A percentile compares a stretch with the other conserved stretches of the same genome.
These are phyloP conservation scores for Crotalus horridus DNA, from an alignment of 2,113 vertebrate genomes.

Conservation along the genomic window DNA sequence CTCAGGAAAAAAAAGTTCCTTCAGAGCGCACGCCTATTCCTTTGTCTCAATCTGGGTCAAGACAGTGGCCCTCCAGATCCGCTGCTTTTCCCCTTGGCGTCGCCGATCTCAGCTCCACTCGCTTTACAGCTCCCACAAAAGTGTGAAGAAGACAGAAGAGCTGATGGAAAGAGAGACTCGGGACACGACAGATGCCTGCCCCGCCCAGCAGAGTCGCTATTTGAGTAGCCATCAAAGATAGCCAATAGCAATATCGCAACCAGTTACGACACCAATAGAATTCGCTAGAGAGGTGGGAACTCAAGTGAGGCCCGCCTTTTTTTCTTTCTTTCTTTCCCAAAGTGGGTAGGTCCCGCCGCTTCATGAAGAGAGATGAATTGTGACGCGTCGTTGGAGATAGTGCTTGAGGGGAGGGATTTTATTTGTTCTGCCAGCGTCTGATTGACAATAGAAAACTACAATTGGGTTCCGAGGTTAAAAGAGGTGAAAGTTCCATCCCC, in stretches of 20 bases:
- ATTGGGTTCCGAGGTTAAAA: neutral
- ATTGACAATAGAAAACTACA: neutral
- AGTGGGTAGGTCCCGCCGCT: constrained; percentile 24
- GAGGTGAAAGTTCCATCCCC: neutral
- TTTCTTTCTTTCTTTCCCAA: constrained; percentile 6
- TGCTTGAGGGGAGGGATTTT: neutral
- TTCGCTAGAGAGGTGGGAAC: neutral
- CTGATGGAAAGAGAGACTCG: neutral
- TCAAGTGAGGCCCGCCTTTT: constrained; percentile 12
- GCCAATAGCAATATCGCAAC: neutral
- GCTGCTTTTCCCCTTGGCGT: constrained; percentile 19
- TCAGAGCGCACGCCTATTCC: neutral
- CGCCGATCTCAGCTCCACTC: neutral
- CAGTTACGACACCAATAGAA: constrained; percentile 29
- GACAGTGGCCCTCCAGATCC: constrained; percentile 2
- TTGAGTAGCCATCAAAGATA: constrained; percentile 23
- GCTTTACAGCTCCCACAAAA: neutral
- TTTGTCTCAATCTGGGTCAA: constrained; percentile 34
- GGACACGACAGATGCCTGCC: neutral
- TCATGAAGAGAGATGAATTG: neutral
- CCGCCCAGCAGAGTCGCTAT: constrained; percentile 14
- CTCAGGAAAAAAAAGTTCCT: constrained; percentile 26
- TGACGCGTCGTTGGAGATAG: constrained; percentile 19
- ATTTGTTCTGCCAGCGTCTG: neutral
- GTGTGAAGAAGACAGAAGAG: neutral